Conservation (phyloP, 2,113 vertebrate genomes). For the Buteo buteo region DNA sequence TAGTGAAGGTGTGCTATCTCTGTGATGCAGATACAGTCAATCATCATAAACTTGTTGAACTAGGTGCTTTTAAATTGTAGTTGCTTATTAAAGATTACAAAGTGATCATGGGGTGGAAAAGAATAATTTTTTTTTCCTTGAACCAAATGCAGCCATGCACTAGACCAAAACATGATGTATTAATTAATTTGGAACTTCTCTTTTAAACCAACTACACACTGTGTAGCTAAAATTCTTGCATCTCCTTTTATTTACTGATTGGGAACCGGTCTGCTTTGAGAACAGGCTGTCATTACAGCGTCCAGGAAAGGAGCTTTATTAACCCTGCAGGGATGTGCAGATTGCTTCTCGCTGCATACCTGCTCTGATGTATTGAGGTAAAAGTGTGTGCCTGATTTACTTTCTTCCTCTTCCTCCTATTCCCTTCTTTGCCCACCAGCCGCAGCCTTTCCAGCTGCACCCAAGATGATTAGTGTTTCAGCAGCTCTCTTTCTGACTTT, state of each 20-base stretch:
- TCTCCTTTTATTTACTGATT: neutral
- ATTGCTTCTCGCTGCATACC: neutral
- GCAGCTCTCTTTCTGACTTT: neutral
- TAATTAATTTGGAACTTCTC: neutral
- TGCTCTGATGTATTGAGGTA: neutral
- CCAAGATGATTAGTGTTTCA: neutral
- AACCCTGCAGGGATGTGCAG: neutral
- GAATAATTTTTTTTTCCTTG: neutral
- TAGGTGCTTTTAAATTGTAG: neutral
- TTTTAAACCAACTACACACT: neutral
- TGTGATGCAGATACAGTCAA: slow-evolving; percentile 8
- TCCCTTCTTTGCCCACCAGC: neutral
- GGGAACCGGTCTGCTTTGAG: neutral
- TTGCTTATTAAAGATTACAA: slow-evolving; percentile 10
- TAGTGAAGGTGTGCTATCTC: slow-evolving; percentile 40
- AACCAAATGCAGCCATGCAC: neutral
- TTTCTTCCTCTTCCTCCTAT: neutral
- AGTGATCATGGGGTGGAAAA: neutral
- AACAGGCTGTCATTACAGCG: neutral
- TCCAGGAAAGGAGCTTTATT: neutral
- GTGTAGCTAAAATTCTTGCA: neutral
- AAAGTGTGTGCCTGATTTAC: neutral
- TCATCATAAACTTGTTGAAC: slow-evolving; percentile 5
- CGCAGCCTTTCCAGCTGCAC: neutral
- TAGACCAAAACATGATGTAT: neutral